These are phyloP conservation scores for Bujurquina vittata DNA, from an alignment of 2,113 vertebrate species.

Conservation along the genomic window DNA sequence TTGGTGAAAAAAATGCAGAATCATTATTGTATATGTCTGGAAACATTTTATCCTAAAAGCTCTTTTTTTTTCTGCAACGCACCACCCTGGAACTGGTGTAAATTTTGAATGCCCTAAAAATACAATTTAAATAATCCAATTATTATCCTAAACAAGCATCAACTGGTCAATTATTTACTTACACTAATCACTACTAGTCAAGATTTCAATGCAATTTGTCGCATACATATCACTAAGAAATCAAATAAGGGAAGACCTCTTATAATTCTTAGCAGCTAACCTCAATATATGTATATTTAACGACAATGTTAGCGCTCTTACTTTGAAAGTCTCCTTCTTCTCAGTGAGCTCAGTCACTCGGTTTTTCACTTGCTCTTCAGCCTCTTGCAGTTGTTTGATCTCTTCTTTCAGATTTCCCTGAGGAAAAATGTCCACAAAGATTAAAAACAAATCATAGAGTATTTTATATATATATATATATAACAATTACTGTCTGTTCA, in stretches of 20 bases:
- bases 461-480: background rate
- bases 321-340: conserved; percentile 68
- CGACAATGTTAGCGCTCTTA: conserved; percentile 38
- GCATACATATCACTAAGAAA: too few relatives aligned
- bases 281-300: background rate
- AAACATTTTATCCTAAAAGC: background rate
- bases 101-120: background rate
- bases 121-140: background rate
- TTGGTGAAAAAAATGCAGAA: too few relatives aligned
- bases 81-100: background rate
- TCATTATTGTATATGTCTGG: too few relatives aligned
- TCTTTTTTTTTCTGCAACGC: background rate
- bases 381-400: conserved; percentile 74
- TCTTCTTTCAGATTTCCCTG: conserved; percentile 76
- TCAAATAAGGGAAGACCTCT: background rate
- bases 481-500: background rate
- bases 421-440: background rate
- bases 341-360: conserved; percentile 60
- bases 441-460: background rate
- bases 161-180: background rate
- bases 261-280: background rate
- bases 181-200: background rate
- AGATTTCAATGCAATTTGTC: background rate
- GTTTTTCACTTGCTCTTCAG: conserved; percentile 61
- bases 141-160: too few relatives aligned